Base-by-base conservation (phyloP, 2,888 invertebrate species). In the Hoplodrina blanda region DNA sequence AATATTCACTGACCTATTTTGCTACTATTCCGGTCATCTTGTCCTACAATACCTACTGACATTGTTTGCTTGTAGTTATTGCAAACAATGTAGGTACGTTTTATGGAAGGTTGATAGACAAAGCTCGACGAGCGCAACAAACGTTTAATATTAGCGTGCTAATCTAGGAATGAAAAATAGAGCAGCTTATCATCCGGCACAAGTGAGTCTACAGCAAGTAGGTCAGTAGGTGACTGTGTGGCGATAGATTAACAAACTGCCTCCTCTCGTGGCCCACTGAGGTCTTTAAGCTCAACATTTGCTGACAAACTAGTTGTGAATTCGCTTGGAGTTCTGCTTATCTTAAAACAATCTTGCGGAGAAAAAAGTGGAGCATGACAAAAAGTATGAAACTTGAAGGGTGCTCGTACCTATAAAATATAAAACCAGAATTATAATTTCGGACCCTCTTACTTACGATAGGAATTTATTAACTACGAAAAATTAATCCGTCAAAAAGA, bases 191-290 rank as follows among this genome's bases (percentile, higher is more conserved):
- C 81, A 83, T 73, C 66, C 56, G 59, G 33, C 69, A 71, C 81
- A 76, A 83, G 70, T 78, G 82, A 74, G 73, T 81, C 74, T 71
- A 68, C 44, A 68, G 63, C 66, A 82, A 81, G 66, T 83, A 65
- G 82, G 82, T 82, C 74, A 82, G 71, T 82, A 74, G 82, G 82
- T 71, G 82, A 60, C 73, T 76, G 73, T 83, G 82, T 78, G 76
- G 84, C 81, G 64, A 83, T 83, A 81, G 83, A 83, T 82, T 82
- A 82, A 83, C 69, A 78, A 83, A 83, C 81, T 76, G 71, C 67
- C 75, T 78, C 78, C 53, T 62, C 81, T 73, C 71, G 68, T 67
- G 62, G 63, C 65, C 66, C 60, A 70, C 78, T 52, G 66, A 74
- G 70, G 67, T 80, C 57, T 73, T 76, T 66, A 81, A 81, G 66